Conservation (phyloP, 2,797 vertebrate genomes). For the Meriones psammophilus region DNA sequence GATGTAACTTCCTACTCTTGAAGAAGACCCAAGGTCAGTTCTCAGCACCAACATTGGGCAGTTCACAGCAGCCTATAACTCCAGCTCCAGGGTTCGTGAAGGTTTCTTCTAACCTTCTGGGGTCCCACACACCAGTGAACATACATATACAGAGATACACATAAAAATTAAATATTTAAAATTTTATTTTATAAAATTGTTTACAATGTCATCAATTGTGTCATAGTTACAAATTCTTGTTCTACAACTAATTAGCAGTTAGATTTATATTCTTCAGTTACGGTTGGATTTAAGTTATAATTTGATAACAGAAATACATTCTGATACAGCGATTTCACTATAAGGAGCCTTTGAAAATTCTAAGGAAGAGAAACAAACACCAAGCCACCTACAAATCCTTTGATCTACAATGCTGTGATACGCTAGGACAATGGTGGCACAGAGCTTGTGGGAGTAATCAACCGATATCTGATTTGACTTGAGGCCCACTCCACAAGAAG, state of each 20-base stretch:
- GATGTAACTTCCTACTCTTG: neutral
- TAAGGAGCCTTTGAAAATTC: neutral
- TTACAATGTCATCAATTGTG: neutral
- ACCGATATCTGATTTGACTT: neutral
- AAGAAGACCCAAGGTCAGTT: neutral
- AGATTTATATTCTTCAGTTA: neutral
- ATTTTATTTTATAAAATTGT: neutral
- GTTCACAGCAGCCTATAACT: neutral
- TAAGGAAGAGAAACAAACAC: neutral
- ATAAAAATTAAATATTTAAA: neutral
- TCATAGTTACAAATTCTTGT: neutral
- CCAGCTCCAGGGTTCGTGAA: neutral
- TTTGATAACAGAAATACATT: slow-evolving; percentile 23
- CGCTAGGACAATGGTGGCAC: neutral
- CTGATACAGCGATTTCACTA: neutral
- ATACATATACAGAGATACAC: neutral
- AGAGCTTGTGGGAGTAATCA: neutral
- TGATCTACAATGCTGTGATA: neutral
- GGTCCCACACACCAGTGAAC: neutral
- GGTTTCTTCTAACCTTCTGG: neutral
- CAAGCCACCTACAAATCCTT: neutral
- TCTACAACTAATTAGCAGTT: neutral
- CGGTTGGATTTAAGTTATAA: neutral
- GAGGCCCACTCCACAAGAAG: neutral
- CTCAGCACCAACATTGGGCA: neutral